These are phyloP conservation scores for Lindbergichthys nudifrons DNA, from an alignment of 2,797 vertebrate genomes.

Conservation along the genomic window DNA sequence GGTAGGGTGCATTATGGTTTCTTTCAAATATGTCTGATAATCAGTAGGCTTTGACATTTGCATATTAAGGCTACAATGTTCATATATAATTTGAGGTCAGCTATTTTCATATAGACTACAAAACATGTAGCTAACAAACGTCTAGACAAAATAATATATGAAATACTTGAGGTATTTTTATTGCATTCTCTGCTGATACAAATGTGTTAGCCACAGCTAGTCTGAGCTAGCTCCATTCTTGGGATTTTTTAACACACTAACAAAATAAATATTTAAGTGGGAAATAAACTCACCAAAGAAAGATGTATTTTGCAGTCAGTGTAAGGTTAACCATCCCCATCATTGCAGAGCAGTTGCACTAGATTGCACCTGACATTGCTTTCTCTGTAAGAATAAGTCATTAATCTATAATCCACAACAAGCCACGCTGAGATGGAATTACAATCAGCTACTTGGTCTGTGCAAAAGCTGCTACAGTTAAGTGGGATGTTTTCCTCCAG, in stretches of 20 bases:
- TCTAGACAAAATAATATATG: not conserved
- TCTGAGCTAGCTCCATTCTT: not conserved
- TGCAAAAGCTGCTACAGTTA: not conserved
- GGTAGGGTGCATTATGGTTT: too few relatives aligned
- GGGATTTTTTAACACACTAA: not conserved
- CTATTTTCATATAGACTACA: too few relatives aligned
- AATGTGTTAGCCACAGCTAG: not conserved
- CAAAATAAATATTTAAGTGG: not conserved
- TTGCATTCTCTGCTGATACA: too few relatives aligned
- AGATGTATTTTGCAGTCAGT: not conserved
- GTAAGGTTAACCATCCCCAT: not conserved
- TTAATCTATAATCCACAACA: slow-evolving; percentile 35
- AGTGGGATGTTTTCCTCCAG: not conserved
- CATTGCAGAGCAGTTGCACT: not conserved
- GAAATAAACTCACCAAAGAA: not conserved
- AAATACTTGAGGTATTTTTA: too few relatives aligned
- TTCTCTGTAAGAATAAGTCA: slow-evolving; percentile 20
- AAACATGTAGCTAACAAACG: too few relatives aligned
- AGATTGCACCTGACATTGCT: slow-evolving; percentile 4
- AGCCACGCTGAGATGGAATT: slow-evolving; percentile 18
- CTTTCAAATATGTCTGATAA: not conserved
- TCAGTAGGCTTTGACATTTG: not conserved
- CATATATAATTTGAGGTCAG: not conserved
- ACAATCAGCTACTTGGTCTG: slow-evolving; percentile 5
- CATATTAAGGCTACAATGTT: not conserved